Evolutionary conservation across 2,797 vertebrate genomes (phyloP), one percentile per base, ranked within the genome.

Genomic region (Sciurus carolinensis): DNA sequence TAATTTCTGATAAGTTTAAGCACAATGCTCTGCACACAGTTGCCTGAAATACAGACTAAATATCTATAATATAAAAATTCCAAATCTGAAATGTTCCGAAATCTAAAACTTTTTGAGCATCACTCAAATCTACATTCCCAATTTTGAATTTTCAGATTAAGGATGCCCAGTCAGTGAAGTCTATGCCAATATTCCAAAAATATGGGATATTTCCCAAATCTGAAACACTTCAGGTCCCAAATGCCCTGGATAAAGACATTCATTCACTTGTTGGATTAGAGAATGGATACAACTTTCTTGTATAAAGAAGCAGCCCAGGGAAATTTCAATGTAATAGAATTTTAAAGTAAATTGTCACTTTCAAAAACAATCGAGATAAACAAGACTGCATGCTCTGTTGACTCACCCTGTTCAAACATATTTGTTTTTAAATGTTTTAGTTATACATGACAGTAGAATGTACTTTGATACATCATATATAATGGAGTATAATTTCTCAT

Each of bases 361-460:
- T 73, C 75, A 30, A 76, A 82, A 95, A 86, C 26, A 90, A 67
- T 5, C 80, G 4, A 47, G 17, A 89, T 57, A 82, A 77, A 82
- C 28, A 77, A 36, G 36, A 54, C 73, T 67, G 1, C 8, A 28
- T 11, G 8, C 81, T 90, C 86, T 87, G 26, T 67, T 69, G 90
- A 36, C 50, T 80, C 42, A 77, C 17, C 13, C 42, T 87, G 26
- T 54, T 93, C 73, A 90, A 90, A 86, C 66, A 91, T 57, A 57
- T 57, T 57, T 57, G 44, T 47, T 47, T 47, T 47, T 47, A 47
- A 47, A 47, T 47, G 7, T 47, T 47, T 47, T 47, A 47, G 44
- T 47, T 47, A 47, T 9, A 47, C 44, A 47, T 47, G 44, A 47
- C 44, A 47, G 44, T 47, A 9, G 44, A 47, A 47, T 47, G 44